Base-by-base conservation (phyloP, 2,888 invertebrate species). In the Athalia circularis region DNA sequence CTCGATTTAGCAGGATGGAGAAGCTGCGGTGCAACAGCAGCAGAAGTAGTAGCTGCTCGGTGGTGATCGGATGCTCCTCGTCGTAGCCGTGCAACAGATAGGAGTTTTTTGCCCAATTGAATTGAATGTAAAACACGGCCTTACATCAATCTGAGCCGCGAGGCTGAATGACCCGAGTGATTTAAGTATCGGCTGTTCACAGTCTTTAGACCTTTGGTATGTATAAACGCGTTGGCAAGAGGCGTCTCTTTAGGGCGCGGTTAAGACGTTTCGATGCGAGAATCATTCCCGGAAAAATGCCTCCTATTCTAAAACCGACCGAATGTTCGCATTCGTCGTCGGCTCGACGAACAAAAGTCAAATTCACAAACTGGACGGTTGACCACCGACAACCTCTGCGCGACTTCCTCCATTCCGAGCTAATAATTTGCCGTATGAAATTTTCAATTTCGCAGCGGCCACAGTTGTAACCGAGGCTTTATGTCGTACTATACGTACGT, bases 121-220 rank as follows among this genome's bases (percentile, higher is more conserved):
- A 90, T 90, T 90, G 89, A 90, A 90, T 90, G 89, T 90, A 90
- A 90, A 90, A 90, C 89, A 90, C 87, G 89, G 89, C 87, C 86
- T 89, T 89, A 89, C 89, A 90, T 90, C 89, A 90, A 90, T 90
- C 89, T 87, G 86, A 87, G 85, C 88, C 87, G 87, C 87, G 86
- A 87, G 86, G 83, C 89, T 88, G 88, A 89, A 88, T 89, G 89
- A 89, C 87, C 87, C 80, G 84, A 86, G 86, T 88, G 89, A 89
- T 89, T 89, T 88, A 88, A 87, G 87, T 86, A 87, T 86, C 85
- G 85, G 84, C 80, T 81, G 81, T 80, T 82, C 83, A 82, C 75
- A 83, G 83, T 87, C 86, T 87, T 87, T 85, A 87, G 85, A 86
- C 83, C 82, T 84, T 84, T 83, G 83, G 85, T 86, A 82, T 82